Evolutionary conservation across 2,888 invertebrate species (phyloP).

Genomic region (Erebia ligea): DNA sequence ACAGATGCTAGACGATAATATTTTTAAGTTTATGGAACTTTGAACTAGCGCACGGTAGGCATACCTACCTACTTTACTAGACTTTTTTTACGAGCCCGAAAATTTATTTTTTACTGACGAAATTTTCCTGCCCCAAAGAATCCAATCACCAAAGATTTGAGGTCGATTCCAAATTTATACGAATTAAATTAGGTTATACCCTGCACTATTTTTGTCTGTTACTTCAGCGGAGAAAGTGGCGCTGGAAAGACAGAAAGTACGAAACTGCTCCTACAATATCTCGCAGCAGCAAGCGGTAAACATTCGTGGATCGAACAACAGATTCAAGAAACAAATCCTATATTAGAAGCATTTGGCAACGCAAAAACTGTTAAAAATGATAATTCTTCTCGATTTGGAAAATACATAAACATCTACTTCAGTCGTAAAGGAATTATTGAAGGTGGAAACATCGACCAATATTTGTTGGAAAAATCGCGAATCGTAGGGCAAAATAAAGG

Average conservation of each 20-base stretch:
- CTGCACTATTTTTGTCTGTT: neutral
- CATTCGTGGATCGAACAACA: slow-evolving; percentile 99
- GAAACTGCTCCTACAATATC: slow-evolving; percentile 95
- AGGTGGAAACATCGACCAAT: slow-evolving; percentile 97
- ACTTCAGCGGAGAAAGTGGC: slow-evolving; percentile 94
- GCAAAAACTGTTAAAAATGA: slow-evolving; percentile 98
- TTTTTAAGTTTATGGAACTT: no score
- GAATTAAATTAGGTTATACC: no score
- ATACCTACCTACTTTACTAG: no score
- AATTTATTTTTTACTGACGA: no score
- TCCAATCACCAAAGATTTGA: no score
- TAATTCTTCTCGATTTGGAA: slow-evolving; percentile 98
- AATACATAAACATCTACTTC: slow-evolving; percentile 96
- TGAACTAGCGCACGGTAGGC: no score
- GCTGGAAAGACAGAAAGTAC: slow-evolving; percentile 98
- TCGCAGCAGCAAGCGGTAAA: slow-evolving; percentile 96
- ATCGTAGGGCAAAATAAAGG: slow-evolving; percentile 94
- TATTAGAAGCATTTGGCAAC: slow-evolving; percentile 98
- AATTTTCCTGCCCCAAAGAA: neutral
- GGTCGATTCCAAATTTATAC: no score
- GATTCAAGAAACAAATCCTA: slow-evolving; percentile 97
- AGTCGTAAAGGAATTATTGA: slow-evolving; percentile 92
- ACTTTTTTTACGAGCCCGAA: no score
- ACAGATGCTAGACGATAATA: no score
- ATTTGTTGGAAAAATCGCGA: slow-evolving; percentile 96